A percentile compares a stretch with the other conserved stretches of the same genome.
These are phyloP conservation scores for Stenodera caucasica DNA, from an alignment of 2,888 invertebrate species.

Conservation along the genomic window DNA sequence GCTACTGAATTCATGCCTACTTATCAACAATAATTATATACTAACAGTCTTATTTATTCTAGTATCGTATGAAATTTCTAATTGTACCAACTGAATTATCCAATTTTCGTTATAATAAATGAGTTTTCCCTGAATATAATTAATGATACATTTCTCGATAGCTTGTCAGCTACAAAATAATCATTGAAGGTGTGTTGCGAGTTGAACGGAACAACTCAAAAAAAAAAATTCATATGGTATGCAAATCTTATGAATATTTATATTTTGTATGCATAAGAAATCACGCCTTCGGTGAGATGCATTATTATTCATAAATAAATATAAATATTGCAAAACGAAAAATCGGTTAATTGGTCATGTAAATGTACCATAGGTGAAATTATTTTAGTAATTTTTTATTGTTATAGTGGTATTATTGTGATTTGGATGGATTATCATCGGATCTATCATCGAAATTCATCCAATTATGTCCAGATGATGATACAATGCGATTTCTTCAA, in stretches of 20 bases:
- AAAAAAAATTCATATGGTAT: slow-evolving; percentile 5
- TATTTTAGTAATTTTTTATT: slow-evolving; percentile 29
- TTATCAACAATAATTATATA: no score
- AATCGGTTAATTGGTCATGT: slow-evolving; percentile 40
- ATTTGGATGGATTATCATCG: slow-evolving; percentile 60
- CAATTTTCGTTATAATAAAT: no score
- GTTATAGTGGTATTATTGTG: slow-evolving; percentile 75
- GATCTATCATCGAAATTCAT: slow-evolving; percentile 64
- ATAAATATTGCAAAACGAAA: slow-evolving; percentile 37
- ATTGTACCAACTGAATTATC: no score
- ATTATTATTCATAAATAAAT: slow-evolving; percentile 53
- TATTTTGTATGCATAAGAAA: slow-evolving; percentile 49
- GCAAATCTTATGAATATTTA: slow-evolving; percentile 53
- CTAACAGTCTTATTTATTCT: no score
- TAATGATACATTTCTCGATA: slow-evolving; percentile 44
- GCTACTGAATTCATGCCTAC: slow-evolving; percentile 32
- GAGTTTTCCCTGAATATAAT: slow-evolving; percentile 37
- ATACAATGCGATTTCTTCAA: slow-evolving; percentile 73
- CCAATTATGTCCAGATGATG: slow-evolving; percentile 70
- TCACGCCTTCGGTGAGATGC: slow-evolving; percentile 51
- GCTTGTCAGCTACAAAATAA: slow-evolving; percentile 49
- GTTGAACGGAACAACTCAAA: slow-evolving; percentile 34
- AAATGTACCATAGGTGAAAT: slow-evolving; percentile 34
- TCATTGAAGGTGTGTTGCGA: slow-evolving; percentile 51
- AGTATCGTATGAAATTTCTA: no score